Conservation (phyloP, 1,140 invertebrate species). For the Aethina tumida region DNA sequence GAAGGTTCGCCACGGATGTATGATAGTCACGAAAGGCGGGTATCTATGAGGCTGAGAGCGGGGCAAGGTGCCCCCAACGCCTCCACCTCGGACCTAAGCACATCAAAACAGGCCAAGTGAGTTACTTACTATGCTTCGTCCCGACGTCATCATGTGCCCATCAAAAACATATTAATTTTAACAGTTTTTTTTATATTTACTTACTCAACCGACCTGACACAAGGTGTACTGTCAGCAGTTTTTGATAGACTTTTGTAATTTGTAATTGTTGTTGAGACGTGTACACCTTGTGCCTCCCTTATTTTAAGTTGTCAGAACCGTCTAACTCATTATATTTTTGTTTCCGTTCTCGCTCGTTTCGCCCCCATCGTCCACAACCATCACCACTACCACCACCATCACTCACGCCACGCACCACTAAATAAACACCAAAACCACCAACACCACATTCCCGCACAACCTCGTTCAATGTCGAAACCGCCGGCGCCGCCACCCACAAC, state of each 20-base stretch:
- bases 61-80: conserved; percentile 32
- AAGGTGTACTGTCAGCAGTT: not conserved
- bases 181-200: conserved; percentile 1
- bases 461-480: no score
- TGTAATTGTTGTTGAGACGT: no score
- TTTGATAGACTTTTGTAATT: no score
- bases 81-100: conserved; percentile 34
- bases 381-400: conserved; percentile 5
- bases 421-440: conserved; percentile 4
- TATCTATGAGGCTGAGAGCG: conserved; percentile 41
- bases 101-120: conserved; percentile 36
- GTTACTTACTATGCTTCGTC: conserved; percentile 20
- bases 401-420: conserved; percentile 5
- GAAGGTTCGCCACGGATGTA: conserved; percentile 39
- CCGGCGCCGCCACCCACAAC: conserved; percentile 12
- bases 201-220: conserved; percentile 1
- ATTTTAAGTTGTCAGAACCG: not conserved
- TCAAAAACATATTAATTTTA: not conserved
- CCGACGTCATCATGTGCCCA: conserved; percentile 3
- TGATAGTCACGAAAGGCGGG: conserved; percentile 41
- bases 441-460: conserved; percentile 3
- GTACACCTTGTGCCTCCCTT: no score
- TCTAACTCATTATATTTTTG: conserved; percentile 11
- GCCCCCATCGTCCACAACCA: conserved; percentile 9
- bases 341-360: conserved; percentile 14